Conservation (phyloP, 2,797 vertebrate genomes). For the Melanotaenia boesemani region DNA sequence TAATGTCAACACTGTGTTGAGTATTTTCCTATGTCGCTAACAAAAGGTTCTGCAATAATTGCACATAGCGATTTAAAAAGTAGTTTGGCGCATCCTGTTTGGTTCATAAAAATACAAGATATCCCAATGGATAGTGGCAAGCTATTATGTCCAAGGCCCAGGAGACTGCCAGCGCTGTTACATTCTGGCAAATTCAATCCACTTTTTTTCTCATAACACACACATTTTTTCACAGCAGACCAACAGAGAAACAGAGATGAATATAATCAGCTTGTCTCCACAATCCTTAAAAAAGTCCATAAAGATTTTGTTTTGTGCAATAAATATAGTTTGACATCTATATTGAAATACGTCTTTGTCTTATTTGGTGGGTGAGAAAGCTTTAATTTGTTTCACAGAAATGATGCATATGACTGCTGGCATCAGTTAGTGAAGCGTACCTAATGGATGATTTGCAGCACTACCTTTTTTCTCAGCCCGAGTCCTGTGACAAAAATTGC, state of each 20-base stretch:
- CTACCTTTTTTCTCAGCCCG: constrained; percentile 47
- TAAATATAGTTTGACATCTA: constrained; percentile 51
- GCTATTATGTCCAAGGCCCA: constrained; percentile 46
- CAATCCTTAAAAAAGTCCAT: constrained; percentile 44
- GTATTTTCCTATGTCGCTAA: constrained; percentile 13
- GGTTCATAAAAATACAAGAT: constrained; percentile 39
- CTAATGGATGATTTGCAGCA: constrained; percentile 65
- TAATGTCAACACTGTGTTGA: constrained; percentile 16
- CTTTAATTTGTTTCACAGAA: constrained; percentile 63
- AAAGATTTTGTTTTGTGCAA: constrained; percentile 49
- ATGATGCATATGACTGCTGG: constrained; percentile 59
- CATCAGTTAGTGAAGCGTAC: constrained; percentile 61
- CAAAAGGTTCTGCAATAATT: constrained; percentile 27
- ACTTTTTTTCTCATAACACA: constrained; percentile 28
- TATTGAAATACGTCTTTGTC: constrained; percentile 49
- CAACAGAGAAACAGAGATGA: constrained; percentile 31
- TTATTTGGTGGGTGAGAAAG: constrained; percentile 45
- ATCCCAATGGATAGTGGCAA: constrained; percentile 26
- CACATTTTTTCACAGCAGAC: constrained; percentile 47
- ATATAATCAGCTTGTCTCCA: constrained; percentile 49
- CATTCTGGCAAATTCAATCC: constrained; percentile 57
- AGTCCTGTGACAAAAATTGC: constrained; percentile 58
- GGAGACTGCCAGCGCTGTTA: constrained; percentile 45
- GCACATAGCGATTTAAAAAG: constrained; percentile 33
- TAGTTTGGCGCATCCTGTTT: constrained; percentile 26